phyloP scores from a whole-genome alignment of 2,113 vertebrate species.

The Scatophagus argus region DNA sequence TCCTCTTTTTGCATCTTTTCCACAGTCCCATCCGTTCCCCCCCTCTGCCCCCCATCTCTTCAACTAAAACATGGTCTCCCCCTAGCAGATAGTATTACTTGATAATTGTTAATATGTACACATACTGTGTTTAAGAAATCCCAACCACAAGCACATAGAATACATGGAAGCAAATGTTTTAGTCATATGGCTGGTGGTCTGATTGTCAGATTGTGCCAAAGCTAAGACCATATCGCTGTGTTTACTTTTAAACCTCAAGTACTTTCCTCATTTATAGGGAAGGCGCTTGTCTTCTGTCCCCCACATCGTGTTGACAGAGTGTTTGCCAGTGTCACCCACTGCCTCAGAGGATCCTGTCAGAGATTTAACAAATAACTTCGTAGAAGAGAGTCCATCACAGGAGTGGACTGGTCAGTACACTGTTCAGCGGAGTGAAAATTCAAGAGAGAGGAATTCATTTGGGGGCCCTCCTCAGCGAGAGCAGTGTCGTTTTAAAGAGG shows the following conservation, averaged over 20 bases:
- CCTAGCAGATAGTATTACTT: background rate
- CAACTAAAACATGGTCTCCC: background rate
- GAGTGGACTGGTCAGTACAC: constrained; percentile 18
- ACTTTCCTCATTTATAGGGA: constrained; percentile 76
- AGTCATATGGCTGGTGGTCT: background rate
- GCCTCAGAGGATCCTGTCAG: constrained; percentile 71
- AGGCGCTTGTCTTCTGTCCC: constrained; percentile 81
- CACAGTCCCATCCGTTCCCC: background rate
- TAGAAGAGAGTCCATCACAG: constrained; percentile 13
- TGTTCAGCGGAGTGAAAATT: background rate
- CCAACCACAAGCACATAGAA: background rate
- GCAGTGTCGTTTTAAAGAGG: constrained; percentile 47
- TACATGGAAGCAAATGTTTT: too few relatives aligned
- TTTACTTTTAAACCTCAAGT: constrained; percentile 54
- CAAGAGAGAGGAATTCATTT: constrained; percentile 21
- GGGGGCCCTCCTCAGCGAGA: constrained; percentile 19
- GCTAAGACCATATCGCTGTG: constrained; percentile 11
- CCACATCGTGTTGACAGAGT: constrained; percentile 88
- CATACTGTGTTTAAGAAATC: too few relatives aligned
- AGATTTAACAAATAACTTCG: constrained; percentile 44
- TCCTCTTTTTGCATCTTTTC: constrained; percentile 34
- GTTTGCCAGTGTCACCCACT: constrained; percentile 76
- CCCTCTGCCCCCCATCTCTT: background rate
- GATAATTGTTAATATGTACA: background rate
- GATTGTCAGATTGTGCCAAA: background rate